Conservation (phyloP, 64 coral and sea anemone species). For the Montipora capricornis region DNA sequence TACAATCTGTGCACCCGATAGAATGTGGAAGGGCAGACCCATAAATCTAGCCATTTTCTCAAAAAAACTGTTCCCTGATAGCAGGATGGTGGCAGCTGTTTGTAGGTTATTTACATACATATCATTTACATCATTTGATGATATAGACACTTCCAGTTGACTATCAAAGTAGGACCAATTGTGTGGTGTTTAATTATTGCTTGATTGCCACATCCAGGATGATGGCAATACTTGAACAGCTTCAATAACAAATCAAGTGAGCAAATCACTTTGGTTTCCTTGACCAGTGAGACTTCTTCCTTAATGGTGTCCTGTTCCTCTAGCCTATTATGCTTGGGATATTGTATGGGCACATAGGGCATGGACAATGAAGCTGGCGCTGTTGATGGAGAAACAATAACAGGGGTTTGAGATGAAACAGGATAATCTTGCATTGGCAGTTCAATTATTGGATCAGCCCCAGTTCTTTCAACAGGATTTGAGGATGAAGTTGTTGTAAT, state of each 20-base stretch:
- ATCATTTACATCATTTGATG: slow-evolving; percentile 14
- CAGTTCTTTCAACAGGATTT: background rate
- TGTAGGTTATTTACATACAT: slow-evolving; percentile 24
- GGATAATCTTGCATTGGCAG: background rate
- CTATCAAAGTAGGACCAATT: background rate
- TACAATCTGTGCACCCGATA: slow-evolving; percentile 13
- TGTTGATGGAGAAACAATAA: background rate
- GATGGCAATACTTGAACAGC: background rate
- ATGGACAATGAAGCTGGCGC: background rate
- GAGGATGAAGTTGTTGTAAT: background rate
- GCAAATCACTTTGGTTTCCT: background rate
- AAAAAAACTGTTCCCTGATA: slow-evolving; percentile 23
- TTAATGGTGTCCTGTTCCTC: background rate
- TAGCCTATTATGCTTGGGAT: background rate
- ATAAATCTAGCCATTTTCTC: slow-evolving; percentile 3
- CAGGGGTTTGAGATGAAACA: no score
- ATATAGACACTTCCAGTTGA: slow-evolving; percentile 2
- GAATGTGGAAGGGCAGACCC: background rate
- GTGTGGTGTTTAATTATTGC: slow-evolving; percentile 8
- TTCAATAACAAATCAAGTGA: background rate
- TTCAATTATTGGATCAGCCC: background rate
- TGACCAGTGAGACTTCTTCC: background rate
- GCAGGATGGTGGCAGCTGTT: background rate
- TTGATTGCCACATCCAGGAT: background rate
- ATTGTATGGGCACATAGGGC: background rate